Evolutionary conservation across 92 coral and sea anemone genomes (phyloP), one percentile per base, ranked within the genome.

Genomic region (Porites divaricata): DNA sequence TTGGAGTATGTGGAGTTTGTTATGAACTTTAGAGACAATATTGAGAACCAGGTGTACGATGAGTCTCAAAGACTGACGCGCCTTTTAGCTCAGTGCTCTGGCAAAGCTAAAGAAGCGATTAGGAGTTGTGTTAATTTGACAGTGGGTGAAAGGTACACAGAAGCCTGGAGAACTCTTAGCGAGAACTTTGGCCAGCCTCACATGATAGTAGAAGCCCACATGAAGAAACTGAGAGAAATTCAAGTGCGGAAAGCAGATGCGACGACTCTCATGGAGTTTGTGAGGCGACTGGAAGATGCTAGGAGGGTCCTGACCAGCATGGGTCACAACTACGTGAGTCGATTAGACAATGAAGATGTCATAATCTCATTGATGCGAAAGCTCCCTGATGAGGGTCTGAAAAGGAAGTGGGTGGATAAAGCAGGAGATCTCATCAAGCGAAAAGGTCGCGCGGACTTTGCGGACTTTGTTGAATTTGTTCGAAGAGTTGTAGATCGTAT

Each of bases 171-270:
- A 63, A 80, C 84, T 16, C 88, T 89, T 14, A 81, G 57, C 8
- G 85, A 89, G 70, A 89, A 92, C 88, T 92, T 92, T 82, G 93
- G 93, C 23, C 96, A 93, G 50, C 86, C 96, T 16, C 93, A 93
- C 62, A 90, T 87, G 90, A 84, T 93, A 10, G 94, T 87, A 6
- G 94, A 91, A 67, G 93, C 93, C 49, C 96, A 89, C 54, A 81
- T 91, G 87, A 88, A 73, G 80, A 93, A 74, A 74, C 71, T 93
- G 48, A 79, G 80, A 68, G 94, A 91, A 74, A 82, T 86, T 2
- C 87, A 81, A 8, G 73, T 93, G 51, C 89, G 79, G 63, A 88
- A 63, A 59, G 90, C 87, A 12, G 94, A 93, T 70, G 91, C 92
- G 15, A 22, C 82, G 7, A 87, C 86, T 12, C 88, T 93, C 8